phyloP scores from a whole-genome alignment of 2,888 invertebrate genomes.

The Polia nebulosa region DNA sequence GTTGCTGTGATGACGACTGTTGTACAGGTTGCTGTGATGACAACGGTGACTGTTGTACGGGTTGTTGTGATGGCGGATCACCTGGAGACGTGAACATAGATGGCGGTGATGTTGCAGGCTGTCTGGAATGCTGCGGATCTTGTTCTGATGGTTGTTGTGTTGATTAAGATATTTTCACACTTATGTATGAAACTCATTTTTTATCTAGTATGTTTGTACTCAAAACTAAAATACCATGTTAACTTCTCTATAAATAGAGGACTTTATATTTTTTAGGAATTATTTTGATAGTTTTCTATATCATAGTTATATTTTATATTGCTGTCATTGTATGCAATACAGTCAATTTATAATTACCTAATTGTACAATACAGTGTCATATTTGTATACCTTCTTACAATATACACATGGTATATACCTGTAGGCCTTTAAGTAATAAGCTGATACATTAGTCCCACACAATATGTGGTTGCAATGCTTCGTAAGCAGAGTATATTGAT shows the following conservation, averaged over 20 bases:
- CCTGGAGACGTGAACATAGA: background rate
- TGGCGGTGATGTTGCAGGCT: slow-evolving; percentile 1
- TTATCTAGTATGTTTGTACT: background rate
- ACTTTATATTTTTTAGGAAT: background rate
- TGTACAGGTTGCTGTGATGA: slow-evolving; percentile 16
- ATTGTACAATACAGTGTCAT: background rate
- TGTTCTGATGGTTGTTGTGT: slow-evolving; percentile 38
- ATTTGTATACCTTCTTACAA: slow-evolving; percentile 1
- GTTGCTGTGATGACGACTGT: background rate
- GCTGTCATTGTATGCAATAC: background rate
- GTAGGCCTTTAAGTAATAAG: background rate
- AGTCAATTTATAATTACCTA: too few species aligned
- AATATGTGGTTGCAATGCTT: background rate
- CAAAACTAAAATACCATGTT: background rate
- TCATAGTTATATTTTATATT: slow-evolving; percentile 18
- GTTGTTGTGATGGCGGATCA: slow-evolving; percentile 16
- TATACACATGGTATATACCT: too few species aligned
- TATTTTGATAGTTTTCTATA: background rate
- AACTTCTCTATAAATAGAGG: background rate
- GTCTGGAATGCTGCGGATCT: slow-evolving; percentile 25
- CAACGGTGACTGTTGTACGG: background rate
- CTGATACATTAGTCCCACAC: background rate
- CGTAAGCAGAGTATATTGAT: background rate
- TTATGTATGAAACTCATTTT: background rate
- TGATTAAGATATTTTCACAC: slow-evolving; percentile 4